phyloP scores from a whole-genome alignment of 2,888 invertebrate species.

The Gibbula magus region DNA sequence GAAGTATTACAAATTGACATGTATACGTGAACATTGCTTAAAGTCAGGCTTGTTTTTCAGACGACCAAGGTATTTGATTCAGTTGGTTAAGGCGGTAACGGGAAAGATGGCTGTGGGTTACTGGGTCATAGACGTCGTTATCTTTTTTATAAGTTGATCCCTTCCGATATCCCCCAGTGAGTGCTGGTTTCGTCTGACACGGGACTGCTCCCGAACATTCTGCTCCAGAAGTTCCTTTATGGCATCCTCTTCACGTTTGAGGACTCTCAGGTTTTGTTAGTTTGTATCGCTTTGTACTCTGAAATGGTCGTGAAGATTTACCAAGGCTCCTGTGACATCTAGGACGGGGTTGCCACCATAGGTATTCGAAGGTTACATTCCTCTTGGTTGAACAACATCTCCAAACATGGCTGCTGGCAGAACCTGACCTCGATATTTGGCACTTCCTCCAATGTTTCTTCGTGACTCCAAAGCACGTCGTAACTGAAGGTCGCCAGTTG shows the following conservation, averaged over 20 bases:
- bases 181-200: slow-evolving; percentile 43
- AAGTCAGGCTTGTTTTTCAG: too few relatives aligned
- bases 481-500: not conserved
- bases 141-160: too few relatives aligned
- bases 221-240: slow-evolving; percentile 46
- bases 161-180: slow-evolving; percentile 40
- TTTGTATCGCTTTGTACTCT: slow-evolving; percentile 18
- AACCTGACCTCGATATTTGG: not conserved
- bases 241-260: slow-evolving; percentile 47
- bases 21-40: too few relatives aligned
- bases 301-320: slow-evolving; percentile 18
- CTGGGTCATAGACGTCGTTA: slow-evolving; percentile 39
- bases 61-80: too few relatives aligned
- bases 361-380: not conserved
- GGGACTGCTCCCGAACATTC: slow-evolving; percentile 46
- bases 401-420: not conserved
- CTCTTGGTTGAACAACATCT: not conserved
- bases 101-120: too few relatives aligned
- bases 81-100: too few relatives aligned
- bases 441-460: not conserved
- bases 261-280: slow-evolving; percentile 42
- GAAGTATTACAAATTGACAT: too few relatives aligned
- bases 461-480: too few relatives aligned
- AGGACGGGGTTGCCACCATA: not conserved
- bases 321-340: not conserved